Percentiles rank a stretch among this genome's conserved stretches.
Evolutionary conservation across 2,113 vertebrate species (phyloP).

Genomic region (Thalassoma bifasciatum): DNA sequence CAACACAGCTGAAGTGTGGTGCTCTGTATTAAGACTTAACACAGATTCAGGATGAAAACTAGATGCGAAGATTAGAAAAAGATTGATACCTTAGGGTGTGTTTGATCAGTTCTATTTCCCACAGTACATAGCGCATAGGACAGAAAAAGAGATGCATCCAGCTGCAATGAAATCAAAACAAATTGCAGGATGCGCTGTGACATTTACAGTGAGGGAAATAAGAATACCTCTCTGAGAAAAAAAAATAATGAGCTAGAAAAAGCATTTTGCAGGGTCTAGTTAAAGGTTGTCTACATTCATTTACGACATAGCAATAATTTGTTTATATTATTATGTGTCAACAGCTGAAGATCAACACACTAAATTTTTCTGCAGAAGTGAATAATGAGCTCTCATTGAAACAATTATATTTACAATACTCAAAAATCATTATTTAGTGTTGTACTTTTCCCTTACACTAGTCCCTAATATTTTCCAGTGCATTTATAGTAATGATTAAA

Average conservation of each 20-base stretch:
- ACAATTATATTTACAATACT: too few relatives aligned
- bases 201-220: background rate
- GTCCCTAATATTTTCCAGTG: background rate
- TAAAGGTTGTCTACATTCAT: background rate
- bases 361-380: too few relatives aligned
- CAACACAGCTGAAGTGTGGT: too few relatives aligned
- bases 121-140: background rate
- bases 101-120: background rate
- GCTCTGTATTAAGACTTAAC: background rate
- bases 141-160: background rate
- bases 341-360: too few relatives aligned
- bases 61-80: too few relatives aligned
- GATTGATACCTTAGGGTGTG: background rate
- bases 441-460: background rate
- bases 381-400: too few relatives aligned
- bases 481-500: background rate
- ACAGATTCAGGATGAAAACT: background rate
- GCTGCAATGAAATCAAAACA: background rate
- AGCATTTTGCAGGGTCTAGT: background rate
- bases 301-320: background rate
- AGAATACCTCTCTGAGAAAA: background rate
- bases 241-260: background rate
- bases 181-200: background rate
- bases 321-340: too few relatives aligned
- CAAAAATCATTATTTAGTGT: too few relatives aligned